Evolutionary conservation across 2,797 vertebrate genomes (phyloP).

Genomic region (Crypturellus tataupa): DNA sequence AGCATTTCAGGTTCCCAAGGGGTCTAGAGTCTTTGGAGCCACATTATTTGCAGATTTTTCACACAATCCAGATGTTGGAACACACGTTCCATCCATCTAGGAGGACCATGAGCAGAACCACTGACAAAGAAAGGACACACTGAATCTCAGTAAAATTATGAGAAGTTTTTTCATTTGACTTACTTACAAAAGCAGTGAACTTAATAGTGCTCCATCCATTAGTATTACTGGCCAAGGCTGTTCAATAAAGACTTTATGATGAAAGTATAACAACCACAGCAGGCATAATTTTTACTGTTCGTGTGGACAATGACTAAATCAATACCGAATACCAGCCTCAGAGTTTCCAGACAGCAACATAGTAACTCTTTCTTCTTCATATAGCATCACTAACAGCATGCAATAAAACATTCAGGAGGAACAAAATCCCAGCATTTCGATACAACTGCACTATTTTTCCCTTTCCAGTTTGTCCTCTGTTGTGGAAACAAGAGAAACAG

Average conservation of each 20-base stretch:
- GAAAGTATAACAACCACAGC: slow-evolving; percentile 27
- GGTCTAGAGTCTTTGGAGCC: background rate
- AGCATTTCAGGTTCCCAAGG: background rate
- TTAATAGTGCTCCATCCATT: background rate
- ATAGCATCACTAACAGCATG: slow-evolving; percentile 35
- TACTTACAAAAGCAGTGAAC: background rate
- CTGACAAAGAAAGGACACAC: background rate
- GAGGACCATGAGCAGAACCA: background rate
- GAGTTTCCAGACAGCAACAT: slow-evolving; percentile 7
- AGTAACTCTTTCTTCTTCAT: slow-evolving; percentile 47
- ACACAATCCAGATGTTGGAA: background rate
- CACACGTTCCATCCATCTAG: background rate
- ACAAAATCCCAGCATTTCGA: background rate
- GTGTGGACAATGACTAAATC: slow-evolving; percentile 69
- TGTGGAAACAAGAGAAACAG: background rate
- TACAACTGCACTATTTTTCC: background rate
- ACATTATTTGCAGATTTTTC: background rate
- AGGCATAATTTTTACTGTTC: slow-evolving; percentile 49
- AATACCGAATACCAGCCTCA: slow-evolving; percentile 37
- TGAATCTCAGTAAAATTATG: background rate
- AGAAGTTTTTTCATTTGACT: background rate
- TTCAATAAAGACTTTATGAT: slow-evolving; percentile 59
- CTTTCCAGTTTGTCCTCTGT: background rate
- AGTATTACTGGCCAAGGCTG: slow-evolving; percentile 27
- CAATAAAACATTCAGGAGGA: slow-evolving; percentile 41